A percentile compares a stretch with the other conserved stretches of the same genome.
Evolutionary conservation across 2,797 vertebrate genomes (phyloP).

Genomic region (Hafferia zeledoni): DNA sequence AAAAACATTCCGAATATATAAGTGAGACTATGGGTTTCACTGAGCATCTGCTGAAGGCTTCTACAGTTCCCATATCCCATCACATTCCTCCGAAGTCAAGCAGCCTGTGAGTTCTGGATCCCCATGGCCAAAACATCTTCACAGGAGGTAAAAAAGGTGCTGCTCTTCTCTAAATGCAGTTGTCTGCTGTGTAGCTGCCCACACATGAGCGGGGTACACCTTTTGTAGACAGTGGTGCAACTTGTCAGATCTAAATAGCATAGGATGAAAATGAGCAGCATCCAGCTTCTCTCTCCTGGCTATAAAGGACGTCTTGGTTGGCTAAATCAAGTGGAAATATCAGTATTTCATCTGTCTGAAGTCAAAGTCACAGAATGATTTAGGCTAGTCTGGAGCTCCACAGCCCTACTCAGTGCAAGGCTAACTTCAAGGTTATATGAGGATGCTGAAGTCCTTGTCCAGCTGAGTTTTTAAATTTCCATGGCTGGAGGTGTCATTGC

Average conservation of each 20-base stretch:
- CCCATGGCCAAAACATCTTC: background rate
- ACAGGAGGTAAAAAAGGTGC: background rate
- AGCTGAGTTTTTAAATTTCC: background rate
- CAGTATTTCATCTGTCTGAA: background rate
- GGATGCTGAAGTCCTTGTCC: background rate
- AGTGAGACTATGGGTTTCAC: background rate
- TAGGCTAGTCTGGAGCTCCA: background rate
- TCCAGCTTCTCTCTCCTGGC: background rate
- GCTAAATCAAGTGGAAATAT: background rate
- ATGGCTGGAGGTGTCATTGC: background rate
- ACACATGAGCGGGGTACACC: background rate
- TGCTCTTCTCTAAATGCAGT: background rate
- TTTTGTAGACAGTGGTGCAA: background rate
- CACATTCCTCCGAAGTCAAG: background rate
- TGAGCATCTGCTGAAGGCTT: background rate
- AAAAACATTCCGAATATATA: background rate
- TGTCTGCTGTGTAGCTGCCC: accelerated
- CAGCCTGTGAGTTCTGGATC: background rate
- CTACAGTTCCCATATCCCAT: background rate
- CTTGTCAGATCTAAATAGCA: background rate
- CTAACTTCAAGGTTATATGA: background rate
- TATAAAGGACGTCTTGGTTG: background rate
- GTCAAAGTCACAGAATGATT: background rate
- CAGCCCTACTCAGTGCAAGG: background rate
- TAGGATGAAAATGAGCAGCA: background rate